Evolutionary conservation across 2,888 invertebrate species (phyloP), one percentile per base, ranked within the genome.

Genomic region (Ophion slaviceki): DNA sequence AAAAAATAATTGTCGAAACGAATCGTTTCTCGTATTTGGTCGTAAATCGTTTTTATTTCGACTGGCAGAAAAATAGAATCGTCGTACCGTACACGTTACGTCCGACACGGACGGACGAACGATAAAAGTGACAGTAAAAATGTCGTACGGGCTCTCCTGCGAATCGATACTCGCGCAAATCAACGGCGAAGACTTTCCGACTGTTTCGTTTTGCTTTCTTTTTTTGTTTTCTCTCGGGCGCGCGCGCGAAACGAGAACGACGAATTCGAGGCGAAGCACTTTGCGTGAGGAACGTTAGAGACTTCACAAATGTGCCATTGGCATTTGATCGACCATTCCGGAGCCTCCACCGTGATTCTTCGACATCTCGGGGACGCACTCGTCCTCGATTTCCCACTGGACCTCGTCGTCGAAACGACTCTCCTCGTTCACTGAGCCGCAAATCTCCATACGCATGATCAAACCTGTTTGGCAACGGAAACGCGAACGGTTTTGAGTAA

Each of bases 301-400:
- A 76, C 61, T 80, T 92, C 86, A 93, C 68, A 93, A 91, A 77
- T 92, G 90, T n/a, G 88, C 90, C 92, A 93, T 92, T 8, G 91
- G 88, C 68, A 93, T 82, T 86, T 92, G 93, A 45, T 93, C 92
- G 40, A 82, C 80, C 4, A 85, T 84, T 53, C 88, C 88, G 62
- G 75, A 85, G 47, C 87, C 90, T 86, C 86, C 89, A 17, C 72
- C 90, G 72, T 82, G 89, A 81, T 87, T 90, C 32, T 87, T 82
- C 17, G 90, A 86, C 72, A 86, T 88, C 59, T 92, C 92, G 47
- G 91, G 90, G 45, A 91, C 90, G 24, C 86, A 89, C 66, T 93
- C 93, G 28, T 93, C 93, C 64, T 94, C 93, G 36, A 94, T 89
- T 87, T 94, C 94, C 94, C 94, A 95, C 62, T 93, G 89, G 14